phyloP scores from a whole-genome alignment of 1,140 invertebrate genomes.

The Panagrolaimus sp. region DNA sequence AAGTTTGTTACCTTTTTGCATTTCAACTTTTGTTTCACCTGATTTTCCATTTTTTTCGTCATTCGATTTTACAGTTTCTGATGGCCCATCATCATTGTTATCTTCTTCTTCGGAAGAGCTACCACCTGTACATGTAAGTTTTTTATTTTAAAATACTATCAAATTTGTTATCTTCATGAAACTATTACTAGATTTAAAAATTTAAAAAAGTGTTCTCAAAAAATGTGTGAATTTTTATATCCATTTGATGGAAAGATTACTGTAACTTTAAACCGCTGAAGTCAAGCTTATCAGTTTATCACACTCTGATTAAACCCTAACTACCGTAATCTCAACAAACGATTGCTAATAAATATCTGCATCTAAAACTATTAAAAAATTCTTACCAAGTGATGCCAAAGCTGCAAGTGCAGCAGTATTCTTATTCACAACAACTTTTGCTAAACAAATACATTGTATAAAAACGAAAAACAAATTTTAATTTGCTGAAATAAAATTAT shows the following conservation, averaged over 20 bases:
- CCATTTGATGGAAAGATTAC: too few relatives aligned
- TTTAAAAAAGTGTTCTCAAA: too few relatives aligned
- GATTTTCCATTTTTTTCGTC: too few relatives aligned
- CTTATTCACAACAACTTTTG: slow-evolving; percentile 14
- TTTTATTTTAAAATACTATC: background rate
- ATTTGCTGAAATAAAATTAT: background rate
- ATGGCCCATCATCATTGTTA: background rate
- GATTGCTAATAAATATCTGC: background rate
- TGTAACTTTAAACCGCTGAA: too few relatives aligned
- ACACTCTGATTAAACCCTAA: too few relatives aligned
- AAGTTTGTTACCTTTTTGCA: too few relatives aligned
- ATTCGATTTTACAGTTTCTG: background rate
- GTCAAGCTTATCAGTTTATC: too few relatives aligned
- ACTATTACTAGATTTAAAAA: background rate
- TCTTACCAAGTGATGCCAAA: slow-evolving; percentile 1
- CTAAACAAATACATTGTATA: background rate
- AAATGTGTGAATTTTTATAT: background rate
- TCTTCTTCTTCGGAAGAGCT: slow-evolving; percentile 14
- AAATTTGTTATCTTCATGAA: background rate
- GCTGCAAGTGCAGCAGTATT: slow-evolving; percentile 9
- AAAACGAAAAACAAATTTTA: background rate
- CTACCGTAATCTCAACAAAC: too few relatives aligned
- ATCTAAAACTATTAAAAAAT: background rate
- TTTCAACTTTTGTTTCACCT: too few relatives aligned
- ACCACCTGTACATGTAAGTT: slow-evolving; percentile 4